phyloP scores from a whole-genome alignment of 2,113 vertebrate genomes.

The Syrrhaptes paradoxus region DNA sequence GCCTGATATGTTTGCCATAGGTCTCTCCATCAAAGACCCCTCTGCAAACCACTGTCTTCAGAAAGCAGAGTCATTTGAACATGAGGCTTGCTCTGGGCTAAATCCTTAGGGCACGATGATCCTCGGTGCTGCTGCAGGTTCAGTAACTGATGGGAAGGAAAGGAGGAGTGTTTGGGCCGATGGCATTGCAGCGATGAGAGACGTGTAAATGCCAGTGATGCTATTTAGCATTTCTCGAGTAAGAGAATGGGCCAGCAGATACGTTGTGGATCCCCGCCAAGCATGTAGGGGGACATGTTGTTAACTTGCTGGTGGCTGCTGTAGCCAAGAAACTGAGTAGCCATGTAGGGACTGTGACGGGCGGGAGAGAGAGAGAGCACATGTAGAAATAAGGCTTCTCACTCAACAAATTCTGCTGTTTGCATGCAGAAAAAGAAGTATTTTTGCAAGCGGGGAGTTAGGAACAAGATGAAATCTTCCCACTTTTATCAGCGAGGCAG shows the following conservation, averaged over 20 bases:
- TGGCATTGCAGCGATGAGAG: slow-evolving; percentile 30
- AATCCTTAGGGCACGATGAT: no score
- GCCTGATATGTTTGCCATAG: neutral
- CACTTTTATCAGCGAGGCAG: slow-evolving; percentile 57
- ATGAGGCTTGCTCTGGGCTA: no score
- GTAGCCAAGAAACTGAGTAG: slow-evolving; percentile 66
- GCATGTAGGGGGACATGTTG: slow-evolving; percentile 70
- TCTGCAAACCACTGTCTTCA: neutral
- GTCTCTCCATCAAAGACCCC: neutral
- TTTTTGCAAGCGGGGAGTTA: slow-evolving; percentile 63
- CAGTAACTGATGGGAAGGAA: neutral
- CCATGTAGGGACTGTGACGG: slow-evolving; percentile 60
- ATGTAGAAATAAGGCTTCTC: slow-evolving; percentile 67
- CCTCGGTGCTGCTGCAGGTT: neutral
- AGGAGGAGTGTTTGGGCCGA: slow-evolving; percentile 12
- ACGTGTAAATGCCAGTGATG: slow-evolving; percentile 57
- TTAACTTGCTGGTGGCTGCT: slow-evolving; percentile 70
- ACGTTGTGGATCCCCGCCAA: slow-evolving; percentile 52
- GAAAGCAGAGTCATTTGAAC: neutral
- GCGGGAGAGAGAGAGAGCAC: slow-evolving; percentile 38
- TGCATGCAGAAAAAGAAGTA: slow-evolving; percentile 63
- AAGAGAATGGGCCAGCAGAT: slow-evolving; percentile 62
- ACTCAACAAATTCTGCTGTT: slow-evolving; percentile 65
- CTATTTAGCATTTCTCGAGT: slow-evolving; percentile 64
- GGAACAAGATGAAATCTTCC: slow-evolving; percentile 63